These are phyloP conservation scores for Lytechinus pictus DNA, from an alignment of 35 echinoderm and acorn worm species.

Conservation along the genomic window DNA sequence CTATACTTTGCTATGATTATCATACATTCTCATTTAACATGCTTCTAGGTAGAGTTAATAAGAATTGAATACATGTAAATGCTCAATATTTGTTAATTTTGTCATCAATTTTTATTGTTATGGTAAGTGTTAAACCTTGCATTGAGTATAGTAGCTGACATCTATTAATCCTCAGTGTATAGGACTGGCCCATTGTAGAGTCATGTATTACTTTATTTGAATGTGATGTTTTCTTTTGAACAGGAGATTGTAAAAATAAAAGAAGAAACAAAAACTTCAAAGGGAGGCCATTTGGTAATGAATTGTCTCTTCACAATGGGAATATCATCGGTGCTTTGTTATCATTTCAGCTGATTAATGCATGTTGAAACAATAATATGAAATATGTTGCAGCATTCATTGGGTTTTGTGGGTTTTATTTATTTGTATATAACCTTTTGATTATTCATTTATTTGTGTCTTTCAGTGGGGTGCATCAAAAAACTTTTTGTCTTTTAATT, in stretches of 20 bases:
- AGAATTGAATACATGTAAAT: too few species aligned
- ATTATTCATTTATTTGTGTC: not conserved
- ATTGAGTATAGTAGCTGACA: too few species aligned
- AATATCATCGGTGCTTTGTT: not conserved
- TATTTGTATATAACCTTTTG: not conserved
- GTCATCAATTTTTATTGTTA: not conserved
- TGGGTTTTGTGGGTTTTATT: not conserved
- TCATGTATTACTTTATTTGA: not conserved
- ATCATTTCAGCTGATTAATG: not conserved
- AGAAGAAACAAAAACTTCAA: not conserved
- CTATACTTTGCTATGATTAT: too few species aligned
- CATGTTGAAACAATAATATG: not conserved
- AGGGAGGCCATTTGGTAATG: not conserved
- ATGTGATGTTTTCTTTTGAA: not conserved
- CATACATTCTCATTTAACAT: too few species aligned
- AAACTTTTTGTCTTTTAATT: not conserved
- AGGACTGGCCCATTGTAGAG: not conserved
- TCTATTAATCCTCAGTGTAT: not conserved
- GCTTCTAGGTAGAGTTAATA: too few species aligned
- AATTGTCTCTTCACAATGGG: not conserved
- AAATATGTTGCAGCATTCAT: not conserved
- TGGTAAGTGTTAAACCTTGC: too few species aligned
- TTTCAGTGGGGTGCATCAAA: not conserved
- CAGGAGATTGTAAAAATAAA: constrained; percentile 8
- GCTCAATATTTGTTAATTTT: not conserved